Percentiles rank a stretch among this genome's conserved stretches.
Conservation (phyloP, 2,888 invertebrate genomes). For the Beris morrisii region DNA sequence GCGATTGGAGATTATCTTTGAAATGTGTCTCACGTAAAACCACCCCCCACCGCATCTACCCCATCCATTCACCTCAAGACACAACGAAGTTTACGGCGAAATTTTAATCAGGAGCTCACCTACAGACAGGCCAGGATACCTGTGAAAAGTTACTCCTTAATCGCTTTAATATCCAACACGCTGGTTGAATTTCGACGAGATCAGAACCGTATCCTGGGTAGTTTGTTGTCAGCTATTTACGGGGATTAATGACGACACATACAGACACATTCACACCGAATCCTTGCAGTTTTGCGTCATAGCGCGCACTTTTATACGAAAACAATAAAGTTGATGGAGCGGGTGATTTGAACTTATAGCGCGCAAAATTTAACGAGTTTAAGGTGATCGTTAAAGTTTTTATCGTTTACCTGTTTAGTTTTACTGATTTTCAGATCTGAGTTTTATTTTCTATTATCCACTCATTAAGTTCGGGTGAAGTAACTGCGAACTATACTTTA, state of each 20-base stretch:
- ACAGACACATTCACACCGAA: neutral
- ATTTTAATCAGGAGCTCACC: constrained; percentile 24
- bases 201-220: constrained; percentile 21
- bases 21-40: constrained; percentile 6
- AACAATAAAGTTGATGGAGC: no score
- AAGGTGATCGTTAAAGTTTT: no score
- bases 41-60: neutral
- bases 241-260: constrained; percentile 32
- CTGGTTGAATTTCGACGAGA: constrained; percentile 29
- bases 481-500: no score
- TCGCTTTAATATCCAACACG: constrained; percentile 32
- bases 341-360: no score
- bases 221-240: constrained; percentile 29
- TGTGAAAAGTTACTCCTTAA: constrained; percentile 15
- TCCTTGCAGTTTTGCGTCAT: constrained; percentile 11
- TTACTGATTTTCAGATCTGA: no score
- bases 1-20: constrained; percentile 15
- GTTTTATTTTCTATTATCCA: no score
- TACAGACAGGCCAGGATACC: no score
- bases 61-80: neutral
- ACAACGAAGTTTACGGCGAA: constrained; percentile 6
- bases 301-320: neutral
- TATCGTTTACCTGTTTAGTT: no score
- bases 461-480: no score
- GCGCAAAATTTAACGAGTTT: no score